Evolutionary conservation across 2,888 invertebrate species (phyloP), one percentile per base, ranked within the genome.

Genomic region (Pilophorus perplexus): DNA sequence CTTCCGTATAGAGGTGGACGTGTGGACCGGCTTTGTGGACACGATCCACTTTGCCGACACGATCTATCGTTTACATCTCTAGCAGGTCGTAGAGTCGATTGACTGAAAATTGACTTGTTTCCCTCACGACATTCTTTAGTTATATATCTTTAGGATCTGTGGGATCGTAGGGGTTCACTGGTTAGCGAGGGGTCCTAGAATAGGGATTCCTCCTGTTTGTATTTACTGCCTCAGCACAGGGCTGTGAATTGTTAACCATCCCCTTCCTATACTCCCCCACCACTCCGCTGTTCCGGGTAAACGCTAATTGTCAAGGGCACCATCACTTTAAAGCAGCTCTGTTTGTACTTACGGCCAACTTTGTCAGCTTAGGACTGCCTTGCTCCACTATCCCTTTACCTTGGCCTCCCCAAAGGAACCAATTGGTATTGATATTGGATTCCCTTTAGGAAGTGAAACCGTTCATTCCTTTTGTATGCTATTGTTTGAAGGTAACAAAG

Each of bases 231-330:
- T 59, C 42, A 27, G 25, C 18, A 22, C 8, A 6, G 40, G 59
- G 59, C 23, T 16, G 59, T 59, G 59, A 59, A 59, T 59, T 44
- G 44, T 44, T 59, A 59, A 59, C 59, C 59, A 59, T 25, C 59
- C 44, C 54, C 3, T 23, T 57, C 8, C 38, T n/a, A 14, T 38
- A 55, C 20, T 38, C 20, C 40, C 38, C 22, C 18, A 16, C 14
- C 38, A 42, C 55, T 12, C 44, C 18, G 8, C 37, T 44, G 18
- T 59, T 20, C 23, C 59, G 12, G 42, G 18, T 8, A 6, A 48
- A 48, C 18, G 59, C 59, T 59, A 59, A 59, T 59, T 59, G 59
- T 59, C 59, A 42, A 59, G 59, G 59, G 59, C 44, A 44, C 42
- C 59, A 44, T 59, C 16, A 20, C 33, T 25, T 40, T 44, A 59